Evolutionary conservation across 2,797 vertebrate genomes (phyloP), one percentile per base, ranked within the genome.

Genomic region (Thaleichthys pacificus): DNA sequence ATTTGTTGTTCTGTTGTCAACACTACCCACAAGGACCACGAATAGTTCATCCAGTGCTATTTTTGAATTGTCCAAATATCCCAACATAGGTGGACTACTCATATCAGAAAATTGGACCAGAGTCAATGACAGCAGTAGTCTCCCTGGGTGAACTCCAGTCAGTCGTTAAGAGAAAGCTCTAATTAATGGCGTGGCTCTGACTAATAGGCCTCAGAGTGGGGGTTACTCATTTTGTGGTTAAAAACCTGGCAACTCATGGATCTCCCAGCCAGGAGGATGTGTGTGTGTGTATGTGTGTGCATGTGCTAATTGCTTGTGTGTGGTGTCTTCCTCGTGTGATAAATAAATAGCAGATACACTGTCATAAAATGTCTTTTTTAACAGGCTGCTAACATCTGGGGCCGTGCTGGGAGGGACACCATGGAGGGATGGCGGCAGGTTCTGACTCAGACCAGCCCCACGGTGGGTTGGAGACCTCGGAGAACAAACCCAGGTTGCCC

Each of bases 1-100:
- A 89, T 92, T 92, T 91, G 86, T 85, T 91, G 88, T 88, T 77
- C 80, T 82, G 83, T 88, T 81, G 87, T 90, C 85, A 91, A 87
- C 88, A 86, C 38, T 72, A 60, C 21, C 72, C 75, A 78, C 58
- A 68, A 74, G 78, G 70, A 82, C 79, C 61, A 67, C 47, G 68
- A 72, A 73, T 80, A 80, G 71, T 74, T 73, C 47, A 51, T 12
- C 15, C 47, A 61, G 71, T 75, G 76, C 80, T 77, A 75, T 89
- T 86, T 85, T 77, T 71, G 24, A 56, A 62, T 68, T 80, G 82
- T 83, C 62, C 21, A 15, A 74, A 79, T 68, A 61, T 47, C n/a
- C 35, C 11, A 63, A 74, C 47, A 19, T 73, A 72, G 78, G 74
- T 76, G 77, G 80, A 82, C 51, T 71, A 82, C 73, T 57, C 69